Conservation (phyloP, 1,140 invertebrate species). For the Cataglyphis hispanica region DNA sequence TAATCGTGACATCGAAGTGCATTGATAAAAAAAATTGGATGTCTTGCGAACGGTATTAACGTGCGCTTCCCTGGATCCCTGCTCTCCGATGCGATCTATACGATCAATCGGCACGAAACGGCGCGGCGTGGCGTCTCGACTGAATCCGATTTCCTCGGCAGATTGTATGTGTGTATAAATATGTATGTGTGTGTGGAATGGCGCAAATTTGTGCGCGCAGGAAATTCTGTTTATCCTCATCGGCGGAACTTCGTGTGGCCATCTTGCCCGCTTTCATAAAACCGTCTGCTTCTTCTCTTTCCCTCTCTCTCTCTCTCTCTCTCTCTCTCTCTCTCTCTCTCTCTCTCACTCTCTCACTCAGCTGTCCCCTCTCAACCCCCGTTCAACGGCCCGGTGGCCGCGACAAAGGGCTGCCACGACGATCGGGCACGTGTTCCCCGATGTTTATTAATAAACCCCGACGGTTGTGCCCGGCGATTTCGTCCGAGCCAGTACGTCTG, state of each 20-base stretch:
- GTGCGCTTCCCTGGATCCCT: conserved; percentile 5
- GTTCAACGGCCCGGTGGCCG: conserved; percentile 70
- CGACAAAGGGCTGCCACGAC: conserved; percentile 81
- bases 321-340: no score
- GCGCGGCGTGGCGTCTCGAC: conserved; percentile 7
- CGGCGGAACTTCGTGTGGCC: conserved; percentile 51
- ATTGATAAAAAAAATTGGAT: conserved; percentile 37
- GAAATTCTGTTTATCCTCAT: conserved; percentile 64
- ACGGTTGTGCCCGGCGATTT: conserved; percentile 80
- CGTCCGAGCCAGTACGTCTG: conserved; percentile 76
- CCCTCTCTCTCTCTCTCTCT: conserved; percentile 63
- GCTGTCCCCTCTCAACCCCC: conserved; percentile 68
- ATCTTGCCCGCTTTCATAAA: conserved; percentile 68
- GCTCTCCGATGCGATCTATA: conserved; percentile 25
- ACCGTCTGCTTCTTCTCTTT: conserved; percentile 71
- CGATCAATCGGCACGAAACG: conserved; percentile 43
- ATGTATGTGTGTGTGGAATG: not conserved
- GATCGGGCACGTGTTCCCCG: conserved; percentile 82
- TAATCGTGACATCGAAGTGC: conserved; percentile 29
- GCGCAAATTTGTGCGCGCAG: conserved; percentile 51
- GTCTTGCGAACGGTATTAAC: conserved; percentile 3
- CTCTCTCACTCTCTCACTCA: conserved; percentile 63
- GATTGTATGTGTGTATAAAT: no score
- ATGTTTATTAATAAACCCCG: conserved; percentile 85
- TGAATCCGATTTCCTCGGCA: conserved; percentile 29